phyloP scores from a whole-genome alignment of 2,113 vertebrate genomes.

The Delphinus delphis region DNA sequence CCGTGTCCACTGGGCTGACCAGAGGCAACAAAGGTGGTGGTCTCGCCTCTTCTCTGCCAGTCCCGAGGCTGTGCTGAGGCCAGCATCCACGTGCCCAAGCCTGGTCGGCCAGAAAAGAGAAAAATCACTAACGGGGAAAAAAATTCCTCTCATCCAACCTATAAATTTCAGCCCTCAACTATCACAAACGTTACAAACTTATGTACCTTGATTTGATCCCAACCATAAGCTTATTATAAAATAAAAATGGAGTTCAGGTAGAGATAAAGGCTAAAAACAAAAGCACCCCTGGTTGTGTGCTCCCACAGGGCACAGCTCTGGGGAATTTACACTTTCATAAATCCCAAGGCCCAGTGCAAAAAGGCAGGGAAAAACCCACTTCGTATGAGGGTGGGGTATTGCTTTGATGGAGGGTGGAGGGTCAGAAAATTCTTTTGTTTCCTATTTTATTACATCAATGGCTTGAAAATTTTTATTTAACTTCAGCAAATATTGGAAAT shows the following conservation, averaged over 20 bases:
- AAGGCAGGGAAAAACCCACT: neutral
- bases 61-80: neutral
- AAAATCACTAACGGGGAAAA: neutral
- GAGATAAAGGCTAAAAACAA: neutral
- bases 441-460: constrained; percentile 84
- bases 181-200: rapidly evolving
- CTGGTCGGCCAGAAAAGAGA: neutral
- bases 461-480: constrained; percentile 88
- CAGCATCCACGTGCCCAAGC: neutral
- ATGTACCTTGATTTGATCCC: rapidly evolving
- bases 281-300: neutral
- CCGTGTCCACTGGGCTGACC: rapidly evolving
- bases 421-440: constrained; percentile 56
- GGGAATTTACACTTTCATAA: rapidly evolving
- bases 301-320: rapidly evolving
- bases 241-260: neutral
- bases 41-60: neutral
- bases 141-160: too few species aligned
- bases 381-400: rapidly evolving
- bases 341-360: rapidly evolving
- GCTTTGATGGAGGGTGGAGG: neutral
- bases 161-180: neutral
- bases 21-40: rapidly evolving
- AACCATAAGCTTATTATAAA: rapidly evolving
- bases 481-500: constrained; percentile 87